Evolutionary conservation across 1,140 invertebrate species (phyloP).

Genomic region (Macrostomum lignano): DNA sequence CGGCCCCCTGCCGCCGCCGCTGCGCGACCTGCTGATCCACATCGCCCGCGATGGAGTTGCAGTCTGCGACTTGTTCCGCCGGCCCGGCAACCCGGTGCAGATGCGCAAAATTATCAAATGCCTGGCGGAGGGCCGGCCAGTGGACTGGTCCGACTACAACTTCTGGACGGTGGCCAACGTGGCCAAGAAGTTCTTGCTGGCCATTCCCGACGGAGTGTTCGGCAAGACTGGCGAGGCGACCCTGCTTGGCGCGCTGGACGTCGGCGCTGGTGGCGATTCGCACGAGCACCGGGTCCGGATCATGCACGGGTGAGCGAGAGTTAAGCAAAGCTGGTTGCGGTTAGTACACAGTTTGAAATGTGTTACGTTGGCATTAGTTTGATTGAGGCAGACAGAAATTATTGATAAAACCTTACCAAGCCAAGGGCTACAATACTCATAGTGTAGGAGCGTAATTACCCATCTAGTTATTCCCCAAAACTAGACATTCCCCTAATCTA

Average conservation of each 20-base stretch:
- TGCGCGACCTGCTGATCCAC: conserved; percentile 22
- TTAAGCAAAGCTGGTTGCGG: not conserved
- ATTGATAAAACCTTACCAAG: too few relatives aligned
- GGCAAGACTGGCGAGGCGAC: conserved; percentile 56
- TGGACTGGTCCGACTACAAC: conserved; percentile 88
- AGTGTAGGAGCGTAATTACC: too few relatives aligned
- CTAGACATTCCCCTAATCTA: too few relatives aligned
- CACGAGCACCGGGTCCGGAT: conserved; percentile 55
- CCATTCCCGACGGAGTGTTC: conserved; percentile 82
- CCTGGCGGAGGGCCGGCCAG: conserved; percentile 59
- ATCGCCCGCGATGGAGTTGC: conserved; percentile 24
- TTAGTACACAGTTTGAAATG: conserved; percentile 2
- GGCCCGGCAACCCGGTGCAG: conserved; percentile 29
- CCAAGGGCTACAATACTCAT: too few relatives aligned
- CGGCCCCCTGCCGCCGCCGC: not conserved
- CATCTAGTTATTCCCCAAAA: too few relatives aligned
- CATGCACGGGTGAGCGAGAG: conserved; percentile 48
- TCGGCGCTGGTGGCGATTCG: conserved; percentile 28
- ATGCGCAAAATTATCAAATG: conserved; percentile 87
- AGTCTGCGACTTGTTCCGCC: conserved; percentile 21
- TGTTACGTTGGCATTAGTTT: too few relatives aligned
- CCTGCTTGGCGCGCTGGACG: conserved; percentile 55
- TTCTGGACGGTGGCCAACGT: conserved; percentile 93
- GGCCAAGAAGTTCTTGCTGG: conserved; percentile 72
- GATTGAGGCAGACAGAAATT: too few relatives aligned